A percentile compares a stretch with the other conserved stretches of the same genome.
phyloP scores from a whole-genome alignment of 2,113 vertebrate genomes.

The Ciconia maguari region DNA sequence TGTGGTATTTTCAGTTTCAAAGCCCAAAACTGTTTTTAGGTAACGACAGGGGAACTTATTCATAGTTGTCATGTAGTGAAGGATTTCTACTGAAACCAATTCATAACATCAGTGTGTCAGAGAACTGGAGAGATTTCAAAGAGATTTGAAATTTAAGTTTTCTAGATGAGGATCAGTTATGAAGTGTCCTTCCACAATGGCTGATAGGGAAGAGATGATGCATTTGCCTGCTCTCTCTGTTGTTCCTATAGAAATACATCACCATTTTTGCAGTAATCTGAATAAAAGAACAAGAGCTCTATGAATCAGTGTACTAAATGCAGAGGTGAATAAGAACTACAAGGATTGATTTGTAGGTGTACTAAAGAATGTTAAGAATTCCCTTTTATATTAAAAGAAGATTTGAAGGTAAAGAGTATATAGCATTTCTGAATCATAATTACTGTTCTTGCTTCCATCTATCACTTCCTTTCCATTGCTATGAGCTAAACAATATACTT shows the following conservation, averaged over 20 bases:
- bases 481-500: background rate
- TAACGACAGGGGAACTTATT: background rate
- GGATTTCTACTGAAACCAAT: background rate
- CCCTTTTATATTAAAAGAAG: background rate
- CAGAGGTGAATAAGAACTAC: background rate
- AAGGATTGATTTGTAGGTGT: background rate
- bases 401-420: background rate
- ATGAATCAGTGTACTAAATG: background rate
- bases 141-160: background rate
- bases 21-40: background rate
- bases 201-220: background rate
- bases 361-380: background rate
- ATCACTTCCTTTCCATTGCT: background rate
- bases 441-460: background rate
- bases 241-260: background rate
- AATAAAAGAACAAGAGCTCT: background rate
- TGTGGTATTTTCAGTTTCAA: background rate
- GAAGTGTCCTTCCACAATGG: background rate
- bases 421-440: background rate
- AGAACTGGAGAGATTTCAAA: background rate
- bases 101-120: background rate
- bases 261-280: background rate
- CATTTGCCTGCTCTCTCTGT: background rate
- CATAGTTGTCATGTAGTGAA: background rate
- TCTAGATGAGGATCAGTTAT: background rate